A percentile compares a stretch with the other conserved stretches of the same genome.
Conservation (phyloP, 2,888 invertebrate species). For the Mythimna ferrago region DNA sequence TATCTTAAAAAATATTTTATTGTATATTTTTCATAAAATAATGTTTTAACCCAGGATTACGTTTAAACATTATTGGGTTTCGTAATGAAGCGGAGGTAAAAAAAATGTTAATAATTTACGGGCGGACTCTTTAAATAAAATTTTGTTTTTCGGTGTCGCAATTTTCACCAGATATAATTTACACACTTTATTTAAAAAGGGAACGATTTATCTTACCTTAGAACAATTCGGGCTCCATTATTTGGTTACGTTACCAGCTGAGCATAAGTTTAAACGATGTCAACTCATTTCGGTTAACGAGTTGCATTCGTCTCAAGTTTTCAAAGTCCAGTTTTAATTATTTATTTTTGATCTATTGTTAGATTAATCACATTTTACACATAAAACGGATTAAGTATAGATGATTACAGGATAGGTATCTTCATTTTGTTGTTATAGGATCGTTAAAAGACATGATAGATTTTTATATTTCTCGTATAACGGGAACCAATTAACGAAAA, state of each 20-base stretch:
- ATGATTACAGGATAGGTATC: not conserved
- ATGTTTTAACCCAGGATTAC: not conserved
- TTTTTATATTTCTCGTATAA: not conserved
- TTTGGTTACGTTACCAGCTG: not conserved
- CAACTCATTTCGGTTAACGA: not conserved
- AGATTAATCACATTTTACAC: not conserved
- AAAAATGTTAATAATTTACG: conserved; percentile 14
- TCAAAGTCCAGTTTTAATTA: too few relatives aligned
- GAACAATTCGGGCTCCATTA: not conserved
- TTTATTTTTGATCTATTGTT: too few relatives aligned
- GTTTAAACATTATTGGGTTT: not conserved
- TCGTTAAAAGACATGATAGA: not conserved
- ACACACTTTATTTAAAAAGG: not conserved
- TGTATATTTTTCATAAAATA: not conserved
- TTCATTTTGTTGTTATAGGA: not conserved
- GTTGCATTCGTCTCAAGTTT: not conserved
- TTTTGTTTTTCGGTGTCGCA: not conserved
- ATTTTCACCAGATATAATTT: not conserved
- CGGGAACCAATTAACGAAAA: not conserved
- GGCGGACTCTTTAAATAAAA: not conserved
- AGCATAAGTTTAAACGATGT: not conserved
- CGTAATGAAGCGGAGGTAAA: not conserved
- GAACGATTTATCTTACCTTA: not conserved
- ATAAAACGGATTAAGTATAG: too few relatives aligned
- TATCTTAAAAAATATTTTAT: too few relatives aligned